Evolutionary conservation across 2,888 invertebrate species (phyloP).

Genomic region (Isoperla grammatica): DNA sequence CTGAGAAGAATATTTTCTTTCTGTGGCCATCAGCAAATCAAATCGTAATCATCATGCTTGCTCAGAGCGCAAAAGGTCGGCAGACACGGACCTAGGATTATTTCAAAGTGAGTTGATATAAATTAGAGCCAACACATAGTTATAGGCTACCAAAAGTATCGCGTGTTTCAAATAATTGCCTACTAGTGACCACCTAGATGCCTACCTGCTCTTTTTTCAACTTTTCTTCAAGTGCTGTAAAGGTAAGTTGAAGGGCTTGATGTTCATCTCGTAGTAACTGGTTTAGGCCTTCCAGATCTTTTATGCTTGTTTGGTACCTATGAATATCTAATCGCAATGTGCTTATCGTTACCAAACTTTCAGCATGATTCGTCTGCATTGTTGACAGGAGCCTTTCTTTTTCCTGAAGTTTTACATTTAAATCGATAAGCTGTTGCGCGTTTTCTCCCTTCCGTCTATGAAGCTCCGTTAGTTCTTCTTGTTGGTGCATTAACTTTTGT

Average conservation of each 20-base stretch:
- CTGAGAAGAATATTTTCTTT: too few species aligned
- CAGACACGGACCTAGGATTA: too few species aligned
- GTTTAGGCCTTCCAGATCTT: constrained; percentile 74
- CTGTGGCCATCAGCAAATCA: too few species aligned
- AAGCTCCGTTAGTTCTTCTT: constrained; percentile 88
- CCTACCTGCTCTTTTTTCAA: constrained; percentile 71
- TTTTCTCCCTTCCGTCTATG: constrained; percentile 88
- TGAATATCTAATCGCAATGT: constrained; percentile 67
- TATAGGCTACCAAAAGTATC: too few species aligned
- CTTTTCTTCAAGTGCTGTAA: constrained; percentile 84
- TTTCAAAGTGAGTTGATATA: too few species aligned
- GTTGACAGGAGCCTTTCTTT: constrained; percentile 68
- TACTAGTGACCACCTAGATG: constrained; percentile 12
- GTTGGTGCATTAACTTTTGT: constrained; percentile 77
- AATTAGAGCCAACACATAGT: too few species aligned
- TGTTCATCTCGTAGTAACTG: constrained; percentile 91
- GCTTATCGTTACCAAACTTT: constrained; percentile 59
- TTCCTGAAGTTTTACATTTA: constrained; percentile 79
- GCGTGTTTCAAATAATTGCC: too few species aligned
- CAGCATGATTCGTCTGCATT: constrained; percentile 68
- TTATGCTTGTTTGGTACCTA: constrained; percentile 63
- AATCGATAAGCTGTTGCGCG: constrained; percentile 86
- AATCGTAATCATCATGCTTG: too few species aligned
- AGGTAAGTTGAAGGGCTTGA: constrained; percentile 88
- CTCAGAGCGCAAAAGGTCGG: too few species aligned